A percentile compares a stretch with the other conserved stretches of the same genome.
Evolutionary conservation across 2,113 vertebrate species (phyloP).

Genomic region (Oenanthe oenanthe): DNA sequence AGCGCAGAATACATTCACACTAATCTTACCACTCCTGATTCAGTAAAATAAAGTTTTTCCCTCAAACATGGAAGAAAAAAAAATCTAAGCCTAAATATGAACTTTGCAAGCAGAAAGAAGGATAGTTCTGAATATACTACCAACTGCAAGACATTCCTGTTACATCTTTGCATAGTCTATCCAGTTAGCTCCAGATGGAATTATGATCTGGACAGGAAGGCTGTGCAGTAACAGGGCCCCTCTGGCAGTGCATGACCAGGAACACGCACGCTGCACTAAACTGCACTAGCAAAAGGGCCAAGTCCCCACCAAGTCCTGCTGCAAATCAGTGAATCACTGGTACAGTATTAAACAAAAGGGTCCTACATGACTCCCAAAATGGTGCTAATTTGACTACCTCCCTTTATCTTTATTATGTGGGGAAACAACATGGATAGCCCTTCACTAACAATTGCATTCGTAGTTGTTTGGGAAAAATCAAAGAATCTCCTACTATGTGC

Average conservation of each 20-base stretch:
- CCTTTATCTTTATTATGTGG: neutral
- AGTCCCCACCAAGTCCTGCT: neutral
- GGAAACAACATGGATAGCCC: neutral
- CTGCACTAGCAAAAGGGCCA: fast-evolving
- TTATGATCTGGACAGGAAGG: neutral
- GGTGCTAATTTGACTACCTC: neutral
- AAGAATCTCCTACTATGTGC: fast-evolving
- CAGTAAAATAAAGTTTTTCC: neutral
- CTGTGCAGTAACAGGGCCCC: neutral
- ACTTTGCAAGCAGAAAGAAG: neutral
- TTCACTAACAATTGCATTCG: neutral
- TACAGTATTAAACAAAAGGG: neutral
- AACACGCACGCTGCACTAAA: neutral
- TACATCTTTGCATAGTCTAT: neutral
- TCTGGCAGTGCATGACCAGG: neutral
- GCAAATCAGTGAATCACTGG: neutral
- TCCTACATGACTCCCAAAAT: neutral
- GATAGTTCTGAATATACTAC: neutral
- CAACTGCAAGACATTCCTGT: neutral
- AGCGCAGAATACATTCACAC: neutral
- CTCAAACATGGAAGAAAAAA: neutral
- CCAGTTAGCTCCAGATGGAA: neutral
- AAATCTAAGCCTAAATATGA: neutral
- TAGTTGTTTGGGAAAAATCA: neutral
- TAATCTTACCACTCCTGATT: neutral